Percentiles rank a stretch among this genome's conserved stretches.
Evolutionary conservation across 1,140 invertebrate species (phyloP).

Genomic region (Microvelia longipes): DNA sequence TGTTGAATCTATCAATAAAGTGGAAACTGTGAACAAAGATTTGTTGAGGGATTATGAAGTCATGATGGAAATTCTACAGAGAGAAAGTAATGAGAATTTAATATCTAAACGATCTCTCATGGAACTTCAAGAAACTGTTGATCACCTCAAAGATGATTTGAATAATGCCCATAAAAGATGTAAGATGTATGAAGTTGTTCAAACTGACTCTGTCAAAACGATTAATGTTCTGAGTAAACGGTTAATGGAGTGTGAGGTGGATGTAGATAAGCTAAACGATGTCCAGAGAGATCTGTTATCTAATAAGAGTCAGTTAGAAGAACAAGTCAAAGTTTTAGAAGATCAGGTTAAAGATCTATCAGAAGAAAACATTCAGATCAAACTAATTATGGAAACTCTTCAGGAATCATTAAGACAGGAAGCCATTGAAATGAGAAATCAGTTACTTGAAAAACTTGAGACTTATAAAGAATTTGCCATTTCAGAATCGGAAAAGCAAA

Average conservation of each 20-base stretch:
- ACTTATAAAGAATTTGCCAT: conserved; percentile 10
- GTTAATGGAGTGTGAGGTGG: conserved; percentile 14
- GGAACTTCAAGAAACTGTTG: conserved; percentile 13
- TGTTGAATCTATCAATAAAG: conserved; percentile 1
- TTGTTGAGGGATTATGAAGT: conserved; percentile 5
- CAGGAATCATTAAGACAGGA: conserved; percentile 7
- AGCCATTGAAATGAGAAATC: conserved; percentile 10
- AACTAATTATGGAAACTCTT: conserved; percentile 1
- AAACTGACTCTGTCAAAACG: conserved; percentile 12
- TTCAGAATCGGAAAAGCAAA: conserved; percentile 11
- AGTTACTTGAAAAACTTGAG: conserved; percentile 13
- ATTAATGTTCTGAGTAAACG: conserved; percentile 14
- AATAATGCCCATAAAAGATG: conserved; percentile 7
- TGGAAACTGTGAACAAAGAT: neutral
- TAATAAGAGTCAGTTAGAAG: conserved; percentile 10
- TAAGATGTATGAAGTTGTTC: conserved; percentile 15
- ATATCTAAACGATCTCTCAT: conserved; percentile 9
- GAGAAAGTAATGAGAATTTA: conserved; percentile 5
- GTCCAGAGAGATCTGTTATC: conserved; percentile 7
- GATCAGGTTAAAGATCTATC: conserved; percentile 6
- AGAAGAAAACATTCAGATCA: conserved; percentile 10
- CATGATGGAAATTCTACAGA: conserved; percentile 4
- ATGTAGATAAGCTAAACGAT: conserved; percentile 15
- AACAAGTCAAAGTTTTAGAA: conserved; percentile 7
- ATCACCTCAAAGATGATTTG: conserved; percentile 6